Percentiles rank a stretch among this genome's conserved stretches.
Conservation (phyloP, 2,797 vertebrate species). For the Anableps anableps region DNA sequence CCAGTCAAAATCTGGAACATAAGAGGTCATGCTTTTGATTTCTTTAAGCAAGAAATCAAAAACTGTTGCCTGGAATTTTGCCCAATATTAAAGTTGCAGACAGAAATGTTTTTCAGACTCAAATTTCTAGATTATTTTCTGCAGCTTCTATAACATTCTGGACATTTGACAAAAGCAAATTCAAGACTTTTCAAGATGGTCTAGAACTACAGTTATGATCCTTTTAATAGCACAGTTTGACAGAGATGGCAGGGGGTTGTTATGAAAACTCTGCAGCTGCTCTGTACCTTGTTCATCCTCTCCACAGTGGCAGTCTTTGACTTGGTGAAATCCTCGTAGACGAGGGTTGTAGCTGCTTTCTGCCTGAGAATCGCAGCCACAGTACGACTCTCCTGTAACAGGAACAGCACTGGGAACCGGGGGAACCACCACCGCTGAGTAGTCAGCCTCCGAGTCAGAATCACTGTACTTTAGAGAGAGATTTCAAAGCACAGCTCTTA, state of each 20-base stretch:
- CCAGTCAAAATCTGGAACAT: conserved; percentile 92
- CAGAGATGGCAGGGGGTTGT: neutral
- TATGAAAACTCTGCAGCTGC: neutral
- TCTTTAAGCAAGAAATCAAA: neutral
- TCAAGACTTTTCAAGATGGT: neutral
- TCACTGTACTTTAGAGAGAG: conserved; percentile 88
- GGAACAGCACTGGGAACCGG: conserved; percentile 94
- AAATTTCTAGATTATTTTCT: neutral
- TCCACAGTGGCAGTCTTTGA: conserved; percentile 93
- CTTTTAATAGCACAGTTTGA: neutral
- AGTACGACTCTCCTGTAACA: conserved; percentile 96
- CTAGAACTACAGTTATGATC: neutral
- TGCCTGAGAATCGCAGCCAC: conserved; percentile 90
- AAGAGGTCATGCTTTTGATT: neutral
- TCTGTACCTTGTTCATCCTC: conserved; percentile 93
- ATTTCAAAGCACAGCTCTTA: conserved; percentile 4
- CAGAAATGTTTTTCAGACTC: neutral
- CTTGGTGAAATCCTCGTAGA: conserved; percentile 84
- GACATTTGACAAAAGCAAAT: neutral
- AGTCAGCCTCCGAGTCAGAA: conserved; percentile 92
- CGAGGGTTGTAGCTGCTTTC: conserved; percentile 86
- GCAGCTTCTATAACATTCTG: neutral
- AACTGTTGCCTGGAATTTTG: neutral
- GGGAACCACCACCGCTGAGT: conserved; percentile 83
- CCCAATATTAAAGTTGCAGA: neutral